Evolutionary conservation across 2,797 vertebrate species (phyloP), one percentile per base, ranked within the genome.

Genomic region (Caiman crocodilus): DNA sequence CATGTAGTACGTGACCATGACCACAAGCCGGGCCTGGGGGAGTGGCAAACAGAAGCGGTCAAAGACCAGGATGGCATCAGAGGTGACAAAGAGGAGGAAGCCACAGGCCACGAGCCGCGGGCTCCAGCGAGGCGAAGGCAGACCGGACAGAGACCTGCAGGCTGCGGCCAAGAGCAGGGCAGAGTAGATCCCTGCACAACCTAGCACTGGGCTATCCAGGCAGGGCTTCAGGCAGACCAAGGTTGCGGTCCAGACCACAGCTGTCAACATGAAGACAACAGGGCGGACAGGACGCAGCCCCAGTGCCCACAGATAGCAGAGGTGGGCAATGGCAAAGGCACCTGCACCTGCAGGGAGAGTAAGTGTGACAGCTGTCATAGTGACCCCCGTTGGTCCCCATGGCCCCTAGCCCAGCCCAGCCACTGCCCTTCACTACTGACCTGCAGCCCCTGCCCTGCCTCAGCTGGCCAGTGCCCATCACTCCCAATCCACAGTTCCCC

Each of bases 1-100:
- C 2, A 98, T 79, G 73, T 99, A 99, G 92, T 99, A 99, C 5
- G 98, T 98, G 25, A 86, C 92, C 99, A 99, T 99, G 88, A 98
- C 91, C 50, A 98, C 3, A 13, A 87, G 14, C 6, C 90, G 94
- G 8, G 97, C 94, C 0, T 76, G 64, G 2, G 95, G 86, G 26
- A 98, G 50, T 0, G 90, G 60, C 13, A 90, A 95, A 32, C 97
- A 97, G 73, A 99, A 99, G 13, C 91, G 73, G 42, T 98, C 96
- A 64, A 98, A 75, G 26, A 98, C 97, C 71, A 99, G 97, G 1
- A 97, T 80, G 0, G 97, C 1, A 50, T 99, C 99, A 0, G 99
- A 99, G n/a, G 98, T 18, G 1, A 98, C 56, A 86, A 99, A 99
- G 58, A 92, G 17, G 89, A 98, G 65, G 26, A 98, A 96, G 1